Percentiles rank a stretch among this genome's conserved stretches.
These are phyloP conservation scores for Sinhomidia bicolor DNA, from an alignment of 2,888 invertebrate species.

Conservation along the genomic window DNA sequence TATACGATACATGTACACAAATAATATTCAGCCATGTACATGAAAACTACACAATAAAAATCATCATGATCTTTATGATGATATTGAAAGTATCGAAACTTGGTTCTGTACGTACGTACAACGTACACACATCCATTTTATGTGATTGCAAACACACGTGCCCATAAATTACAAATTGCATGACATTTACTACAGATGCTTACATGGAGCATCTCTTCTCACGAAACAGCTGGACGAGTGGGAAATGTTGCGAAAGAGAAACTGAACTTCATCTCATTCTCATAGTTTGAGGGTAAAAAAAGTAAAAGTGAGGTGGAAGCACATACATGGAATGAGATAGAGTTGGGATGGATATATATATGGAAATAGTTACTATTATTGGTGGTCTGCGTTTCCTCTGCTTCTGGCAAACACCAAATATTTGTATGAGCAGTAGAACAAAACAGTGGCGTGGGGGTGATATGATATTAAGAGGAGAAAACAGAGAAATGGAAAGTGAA, in stretches of 20 bases:
- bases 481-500: slow-evolving; percentile 10
- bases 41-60: no score
- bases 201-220: slow-evolving; percentile 49
- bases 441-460: background rate
- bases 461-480: slow-evolving; percentile 3
- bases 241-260: slow-evolving; percentile 5
- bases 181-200: slow-evolving; percentile 62
- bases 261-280: background rate
- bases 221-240: slow-evolving; percentile 38
- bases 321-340: no score
- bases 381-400: background rate
- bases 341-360: no score
- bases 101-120: no score
- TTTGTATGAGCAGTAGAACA: background rate
- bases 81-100: background rate
- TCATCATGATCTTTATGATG: slow-evolving; percentile 26
- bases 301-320: slow-evolving; percentile 2
- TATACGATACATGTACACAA: background rate
- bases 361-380: slow-evolving; percentile 12
- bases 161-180: slow-evolving; percentile 65
- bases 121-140: slow-evolving; percentile 26
- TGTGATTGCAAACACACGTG: slow-evolving; percentile 50
- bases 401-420: background rate
- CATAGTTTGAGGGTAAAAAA: background rate
- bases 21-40: no score